A percentile compares a stretch with the other conserved stretches of the same genome.
Conservation (phyloP, 2,888 invertebrate species). For the Trissolcus brochymenae region DNA sequence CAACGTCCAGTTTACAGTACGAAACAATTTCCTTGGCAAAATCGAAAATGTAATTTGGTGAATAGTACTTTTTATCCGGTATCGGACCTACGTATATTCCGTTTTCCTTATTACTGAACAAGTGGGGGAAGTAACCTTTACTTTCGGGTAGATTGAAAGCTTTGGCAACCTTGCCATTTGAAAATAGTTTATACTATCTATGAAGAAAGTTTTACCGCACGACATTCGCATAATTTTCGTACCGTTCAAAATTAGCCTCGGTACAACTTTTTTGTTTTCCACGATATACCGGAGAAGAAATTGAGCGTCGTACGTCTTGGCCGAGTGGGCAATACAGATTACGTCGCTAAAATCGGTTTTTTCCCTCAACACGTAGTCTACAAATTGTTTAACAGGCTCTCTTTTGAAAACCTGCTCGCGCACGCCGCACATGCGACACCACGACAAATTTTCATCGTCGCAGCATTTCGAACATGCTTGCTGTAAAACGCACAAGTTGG, state of each 20-base stretch:
- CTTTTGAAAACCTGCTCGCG: not conserved
- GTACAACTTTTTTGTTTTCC: too few species aligned
- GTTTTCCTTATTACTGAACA: conserved; percentile 59
- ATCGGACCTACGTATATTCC: conserved; percentile 46
- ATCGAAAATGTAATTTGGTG: not conserved
- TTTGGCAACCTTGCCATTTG: conserved; percentile 56
- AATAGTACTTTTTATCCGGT: too few species aligned
- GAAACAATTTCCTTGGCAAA: conserved; percentile 48
- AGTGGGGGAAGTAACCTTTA: conserved; percentile 60
- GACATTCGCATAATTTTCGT: too few species aligned
- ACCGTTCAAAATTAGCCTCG: too few species aligned
- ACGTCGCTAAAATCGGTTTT: too few species aligned
- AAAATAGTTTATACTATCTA: too few species aligned
- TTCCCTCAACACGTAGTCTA: too few species aligned
- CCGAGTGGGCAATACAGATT: too few species aligned
- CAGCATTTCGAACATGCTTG: conserved; percentile 67
- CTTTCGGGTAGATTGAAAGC: conserved; percentile 59
- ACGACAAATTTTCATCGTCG: not conserved
- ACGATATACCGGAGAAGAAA: too few species aligned
- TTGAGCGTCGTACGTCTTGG: too few species aligned
- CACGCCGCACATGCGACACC: too few species aligned
- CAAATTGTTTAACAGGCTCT: not conserved
- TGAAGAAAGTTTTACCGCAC: too few species aligned
- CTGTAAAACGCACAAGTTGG: conserved; percentile 13
- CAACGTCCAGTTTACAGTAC: conserved; percentile 24